phyloP scores from a whole-genome alignment of 23 tunicate genomes.

The Ascidia mentula region DNA sequence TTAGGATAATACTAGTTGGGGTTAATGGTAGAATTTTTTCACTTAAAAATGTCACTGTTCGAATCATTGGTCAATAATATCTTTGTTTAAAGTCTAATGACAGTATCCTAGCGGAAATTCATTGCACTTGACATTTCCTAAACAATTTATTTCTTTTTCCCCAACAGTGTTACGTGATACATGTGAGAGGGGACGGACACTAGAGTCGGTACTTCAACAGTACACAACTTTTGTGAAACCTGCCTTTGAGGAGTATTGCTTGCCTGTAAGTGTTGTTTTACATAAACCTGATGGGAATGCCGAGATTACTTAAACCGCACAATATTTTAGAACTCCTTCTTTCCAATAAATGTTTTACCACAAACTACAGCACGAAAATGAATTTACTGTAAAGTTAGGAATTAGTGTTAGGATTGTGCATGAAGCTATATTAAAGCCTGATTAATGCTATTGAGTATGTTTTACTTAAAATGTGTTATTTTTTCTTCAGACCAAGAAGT shows the following conservation, averaged over 20 bases:
- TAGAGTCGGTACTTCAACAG: slow-evolving; percentile 92
- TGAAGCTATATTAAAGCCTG: neutral
- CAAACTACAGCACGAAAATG: neutral
- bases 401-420: neutral
- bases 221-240: slow-evolving; percentile 99
- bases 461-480: neutral
- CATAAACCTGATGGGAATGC: neutral
- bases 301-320: neutral
- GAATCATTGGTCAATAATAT: too few relatives aligned
- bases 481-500: slow-evolving; percentile 88
- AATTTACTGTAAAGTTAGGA: too few relatives aligned
- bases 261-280: slow-evolving; percentile 53
- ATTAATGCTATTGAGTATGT: neutral
- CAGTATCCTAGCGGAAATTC: too few relatives aligned
- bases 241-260: slow-evolving; percentile 97
- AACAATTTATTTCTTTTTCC: too few relatives aligned
- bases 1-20: too few relatives aligned
- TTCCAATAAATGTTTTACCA: neutral
- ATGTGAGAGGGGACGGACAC: slow-evolving; percentile 78
- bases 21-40: too few relatives aligned
- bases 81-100: too few relatives aligned
- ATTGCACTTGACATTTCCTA: too few relatives aligned
- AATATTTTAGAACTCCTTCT: neutral
- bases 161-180: slow-evolving; percentile 63
- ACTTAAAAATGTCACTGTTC: too few relatives aligned